Percentiles rank a stretch among this genome's conserved stretches.
Evolutionary conservation across 2,797 vertebrate species (phyloP).

Genomic region (Anniella stebbinsi): DNA sequence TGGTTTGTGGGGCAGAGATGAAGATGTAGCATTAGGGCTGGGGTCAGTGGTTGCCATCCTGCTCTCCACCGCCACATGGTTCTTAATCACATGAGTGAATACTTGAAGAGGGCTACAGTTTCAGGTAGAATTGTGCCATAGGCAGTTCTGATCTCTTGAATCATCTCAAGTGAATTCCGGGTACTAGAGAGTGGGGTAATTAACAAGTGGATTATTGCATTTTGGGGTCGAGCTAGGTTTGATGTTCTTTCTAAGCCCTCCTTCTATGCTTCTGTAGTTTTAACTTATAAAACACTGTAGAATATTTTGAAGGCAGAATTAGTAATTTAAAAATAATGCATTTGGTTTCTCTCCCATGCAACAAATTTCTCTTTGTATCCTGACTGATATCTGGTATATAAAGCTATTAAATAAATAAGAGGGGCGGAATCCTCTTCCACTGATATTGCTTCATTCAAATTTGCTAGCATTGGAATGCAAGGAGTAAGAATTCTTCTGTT

Average conservation of each 20-base stretch:
- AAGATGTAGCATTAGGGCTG: not conserved
- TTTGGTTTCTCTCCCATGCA: not conserved
- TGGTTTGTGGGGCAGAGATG: not conserved
- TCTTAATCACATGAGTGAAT: not conserved
- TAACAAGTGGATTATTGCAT: not conserved
- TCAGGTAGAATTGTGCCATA: not conserved
- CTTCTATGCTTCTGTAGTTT: not conserved
- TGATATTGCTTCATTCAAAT: constrained; percentile 11
- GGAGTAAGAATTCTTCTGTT: not conserved
- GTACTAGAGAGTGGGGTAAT: not conserved
- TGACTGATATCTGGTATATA: not conserved
- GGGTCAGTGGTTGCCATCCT: not conserved
- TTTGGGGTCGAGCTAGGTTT: not conserved
- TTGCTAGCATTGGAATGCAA: not conserved
- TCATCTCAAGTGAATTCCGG: not conserved
- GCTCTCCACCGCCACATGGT: not conserved
- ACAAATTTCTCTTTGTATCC: not conserved
- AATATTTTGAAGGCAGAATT: not conserved
- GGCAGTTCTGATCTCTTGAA: not conserved
- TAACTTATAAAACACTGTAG: not conserved
- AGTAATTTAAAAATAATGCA: not conserved
- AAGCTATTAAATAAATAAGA: not conserved
- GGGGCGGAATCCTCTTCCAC: constrained; percentile 1
- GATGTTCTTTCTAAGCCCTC: not conserved
- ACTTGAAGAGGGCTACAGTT: not conserved